Conservation (phyloP, 2,113 vertebrate genomes). For the Apodemus speciosus region DNA sequence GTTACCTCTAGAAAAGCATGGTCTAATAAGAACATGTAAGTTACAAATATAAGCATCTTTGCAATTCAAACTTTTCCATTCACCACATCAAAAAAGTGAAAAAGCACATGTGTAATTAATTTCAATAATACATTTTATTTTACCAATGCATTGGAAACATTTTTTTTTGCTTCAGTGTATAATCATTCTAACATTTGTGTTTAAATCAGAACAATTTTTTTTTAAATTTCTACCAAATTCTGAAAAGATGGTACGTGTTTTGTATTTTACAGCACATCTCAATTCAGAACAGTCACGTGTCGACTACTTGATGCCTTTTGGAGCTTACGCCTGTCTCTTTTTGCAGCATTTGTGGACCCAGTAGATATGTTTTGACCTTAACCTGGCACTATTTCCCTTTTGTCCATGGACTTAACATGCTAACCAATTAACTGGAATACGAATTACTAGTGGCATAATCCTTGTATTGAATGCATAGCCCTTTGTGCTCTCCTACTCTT, state of each 20-base stretch:
- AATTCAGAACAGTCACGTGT: not conserved
- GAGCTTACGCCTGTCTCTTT: not conserved
- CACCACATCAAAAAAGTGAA: not conserved
- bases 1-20: not conserved
- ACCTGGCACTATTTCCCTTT: not conserved
- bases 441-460: not conserved
- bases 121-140: conserved; percentile 50
- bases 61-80: conserved; percentile 1
- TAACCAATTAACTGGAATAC: not conserved
- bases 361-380: not conserved
- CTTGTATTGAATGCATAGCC: not conserved
- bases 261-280: not conserved
- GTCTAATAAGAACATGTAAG: not conserved
- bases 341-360: not conserved
- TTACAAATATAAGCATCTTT: not conserved
- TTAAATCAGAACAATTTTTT: conserved; percentile 19
- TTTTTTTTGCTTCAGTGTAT: conserved; percentile 42
- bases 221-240: not conserved
- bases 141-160: not conserved
- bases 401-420: not conserved
- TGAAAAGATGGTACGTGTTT: not conserved
- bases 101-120: conserved; percentile 27
- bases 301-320: not conserved
- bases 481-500: not conserved
- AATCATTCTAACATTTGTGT: not conserved